Evolutionary conservation across 2,888 invertebrate species (phyloP).

Genomic region (Apantesis nais): DNA sequence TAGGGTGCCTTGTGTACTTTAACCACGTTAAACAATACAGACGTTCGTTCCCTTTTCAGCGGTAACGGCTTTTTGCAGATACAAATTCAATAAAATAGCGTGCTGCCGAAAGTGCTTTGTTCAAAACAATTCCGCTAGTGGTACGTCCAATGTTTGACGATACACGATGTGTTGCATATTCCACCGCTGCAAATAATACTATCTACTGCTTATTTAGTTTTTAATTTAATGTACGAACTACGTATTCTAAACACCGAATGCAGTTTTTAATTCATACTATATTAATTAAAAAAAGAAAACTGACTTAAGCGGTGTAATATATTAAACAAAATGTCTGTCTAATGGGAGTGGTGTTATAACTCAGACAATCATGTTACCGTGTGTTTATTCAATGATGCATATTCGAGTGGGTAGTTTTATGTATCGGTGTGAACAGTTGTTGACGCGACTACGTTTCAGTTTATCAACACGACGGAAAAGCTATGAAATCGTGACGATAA

Average conservation of each 20-base stretch:
- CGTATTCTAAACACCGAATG: neutral
- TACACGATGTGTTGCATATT: conserved; percentile 29
- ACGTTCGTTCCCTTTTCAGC: conserved; percentile 28
- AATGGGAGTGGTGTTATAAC: conserved; percentile 2
- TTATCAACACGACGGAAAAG: conserved; percentile 59
- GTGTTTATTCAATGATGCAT: conserved; percentile 17
- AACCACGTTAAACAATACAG: conserved; percentile 24
- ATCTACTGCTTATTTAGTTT: neutral
- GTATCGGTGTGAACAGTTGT: conserved; percentile 34
- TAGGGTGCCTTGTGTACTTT: conserved; percentile 13
- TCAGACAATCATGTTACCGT: conserved; percentile 3
- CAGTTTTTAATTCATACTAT: conserved; percentile 5
- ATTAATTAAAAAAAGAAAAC: conserved; percentile 27
- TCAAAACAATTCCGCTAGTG: conserved; percentile 34
- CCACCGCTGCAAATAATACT: neutral
- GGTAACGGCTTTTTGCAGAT: conserved; percentile 35
- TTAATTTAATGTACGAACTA: neutral
- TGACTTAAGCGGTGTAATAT: conserved; percentile 23
- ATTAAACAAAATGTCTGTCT: neutral
- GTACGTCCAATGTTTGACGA: conserved; percentile 27
- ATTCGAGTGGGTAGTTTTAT: neutral
- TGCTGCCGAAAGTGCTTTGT: conserved; percentile 42
- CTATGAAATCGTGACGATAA: conserved; percentile 61
- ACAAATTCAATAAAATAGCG: conserved; percentile 47
- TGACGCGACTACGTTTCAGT: conserved; percentile 51